Evolutionary conservation across 2,888 invertebrate genomes (phyloP).

Genomic region (Parascotia fuliginaria): DNA sequence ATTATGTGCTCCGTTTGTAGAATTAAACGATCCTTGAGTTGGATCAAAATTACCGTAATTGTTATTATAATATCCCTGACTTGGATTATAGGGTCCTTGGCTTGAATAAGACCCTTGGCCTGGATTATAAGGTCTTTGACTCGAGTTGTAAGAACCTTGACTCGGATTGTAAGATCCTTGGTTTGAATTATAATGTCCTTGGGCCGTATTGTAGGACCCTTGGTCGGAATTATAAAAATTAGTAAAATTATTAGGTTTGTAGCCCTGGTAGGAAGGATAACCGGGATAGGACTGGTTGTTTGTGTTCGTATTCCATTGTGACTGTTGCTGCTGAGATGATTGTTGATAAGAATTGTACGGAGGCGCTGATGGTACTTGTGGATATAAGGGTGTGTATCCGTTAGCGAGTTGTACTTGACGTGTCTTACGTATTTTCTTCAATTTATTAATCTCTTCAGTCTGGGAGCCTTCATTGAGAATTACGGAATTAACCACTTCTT

Average conservation of each 20-base stretch:
- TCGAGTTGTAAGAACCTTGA: neutral
- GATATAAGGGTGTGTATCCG: constrained; percentile 50
- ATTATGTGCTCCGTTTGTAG: neutral
- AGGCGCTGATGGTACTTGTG: constrained; percentile 46
- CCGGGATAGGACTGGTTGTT: constrained; percentile 10
- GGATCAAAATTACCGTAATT: neutral
- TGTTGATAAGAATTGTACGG: constrained; percentile 43
- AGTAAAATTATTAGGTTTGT: neutral
- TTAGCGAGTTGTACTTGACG: constrained; percentile 46
- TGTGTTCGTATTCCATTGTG: constrained; percentile 15
- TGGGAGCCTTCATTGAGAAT: constrained; percentile 7
- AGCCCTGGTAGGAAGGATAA: constrained; percentile 6
- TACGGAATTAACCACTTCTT: constrained; percentile 6
- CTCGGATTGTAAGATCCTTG: constrained; percentile 5
- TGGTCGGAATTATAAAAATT: neutral
- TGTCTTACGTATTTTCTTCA: constrained; percentile 31
- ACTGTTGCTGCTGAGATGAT: constrained; percentile 18
- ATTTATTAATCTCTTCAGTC: constrained; percentile 3
- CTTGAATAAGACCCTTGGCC: constrained; percentile 5
- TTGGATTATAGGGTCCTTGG: constrained; percentile 18
- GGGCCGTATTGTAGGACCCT: neutral
- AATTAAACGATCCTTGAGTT: neutral
- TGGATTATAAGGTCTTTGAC: constrained; percentile 8
- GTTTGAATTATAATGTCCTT: neutral
- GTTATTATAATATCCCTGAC: neutral